Evolutionary conservation across 2,113 vertebrate species (phyloP).

Genomic region (Odobenus rosmarus): DNA sequence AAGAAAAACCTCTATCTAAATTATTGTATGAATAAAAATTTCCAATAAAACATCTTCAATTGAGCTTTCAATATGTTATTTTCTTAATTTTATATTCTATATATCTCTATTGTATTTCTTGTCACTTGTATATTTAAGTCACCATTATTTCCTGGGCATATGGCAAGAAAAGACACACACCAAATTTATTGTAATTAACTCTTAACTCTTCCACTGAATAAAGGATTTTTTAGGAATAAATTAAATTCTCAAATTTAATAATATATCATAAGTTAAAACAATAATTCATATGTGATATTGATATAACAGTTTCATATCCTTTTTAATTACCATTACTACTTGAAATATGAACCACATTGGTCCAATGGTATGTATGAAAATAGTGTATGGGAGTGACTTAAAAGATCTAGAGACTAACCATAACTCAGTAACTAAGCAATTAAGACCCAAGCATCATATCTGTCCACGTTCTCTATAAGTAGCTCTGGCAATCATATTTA

Average conservation of each 20-base stretch:
- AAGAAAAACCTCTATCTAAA: not conserved
- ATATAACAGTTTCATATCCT: not conserved
- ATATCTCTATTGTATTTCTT: not conserved
- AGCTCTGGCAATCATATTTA: not conserved
- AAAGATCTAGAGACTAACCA: not conserved
- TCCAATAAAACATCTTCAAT: not conserved
- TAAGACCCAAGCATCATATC: not conserved
- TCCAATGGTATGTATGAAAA: not conserved
- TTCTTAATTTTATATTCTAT: not conserved
- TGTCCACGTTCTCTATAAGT: not conserved
- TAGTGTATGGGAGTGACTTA: not conserved
- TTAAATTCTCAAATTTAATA: not conserved
- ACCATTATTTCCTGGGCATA: not conserved
- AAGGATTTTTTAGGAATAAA: not conserved
- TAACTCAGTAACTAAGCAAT: not conserved
- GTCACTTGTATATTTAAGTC: not conserved
- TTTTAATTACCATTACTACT: not conserved
- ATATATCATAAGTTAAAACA: not conserved
- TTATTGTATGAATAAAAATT: not conserved
- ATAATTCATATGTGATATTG: not conserved
- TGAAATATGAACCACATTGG: not conserved
- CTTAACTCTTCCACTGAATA: not conserved
- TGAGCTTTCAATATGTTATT: not conserved
- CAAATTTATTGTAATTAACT: not conserved
- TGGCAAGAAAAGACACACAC: not conserved